These are phyloP conservation scores for Drosophila peninsularis DNA, from an alignment of 2,888 invertebrate species.

Conservation along the genomic window DNA sequence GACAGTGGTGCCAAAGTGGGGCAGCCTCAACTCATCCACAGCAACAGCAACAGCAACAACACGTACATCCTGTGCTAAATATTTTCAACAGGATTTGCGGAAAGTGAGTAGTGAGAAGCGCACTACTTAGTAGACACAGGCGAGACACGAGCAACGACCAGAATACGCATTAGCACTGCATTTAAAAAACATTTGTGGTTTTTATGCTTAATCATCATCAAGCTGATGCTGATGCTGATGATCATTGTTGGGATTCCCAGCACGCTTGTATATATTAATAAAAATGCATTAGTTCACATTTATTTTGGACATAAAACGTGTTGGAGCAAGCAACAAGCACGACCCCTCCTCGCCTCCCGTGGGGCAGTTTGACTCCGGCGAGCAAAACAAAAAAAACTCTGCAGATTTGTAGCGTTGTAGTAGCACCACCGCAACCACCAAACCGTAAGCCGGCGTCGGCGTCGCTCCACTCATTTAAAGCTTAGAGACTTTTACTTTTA, in stretches of 20 bases:
- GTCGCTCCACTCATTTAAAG: conserved; percentile 66
- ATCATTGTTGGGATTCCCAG: conserved; percentile 65
- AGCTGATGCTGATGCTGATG: conserved; percentile 33
- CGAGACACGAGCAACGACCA: conserved; percentile 4
- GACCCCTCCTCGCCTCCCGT: conserved; percentile 31
- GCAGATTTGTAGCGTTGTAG: conserved; percentile 13
- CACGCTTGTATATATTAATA: conserved; percentile 81
- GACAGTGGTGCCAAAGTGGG: conserved; percentile 31
- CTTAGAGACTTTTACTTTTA: conserved; percentile 72
- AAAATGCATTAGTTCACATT: conserved; percentile 82
- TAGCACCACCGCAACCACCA: conserved; percentile 25
- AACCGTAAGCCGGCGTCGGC: conserved; percentile 4
- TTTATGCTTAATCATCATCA: conserved; percentile 81
- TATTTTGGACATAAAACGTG: conserved; percentile 79
- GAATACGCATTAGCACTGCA: conserved; percentile 74
- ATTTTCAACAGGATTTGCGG: conserved; percentile 41
- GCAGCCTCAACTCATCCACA: conserved; percentile 47
- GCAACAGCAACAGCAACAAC: too few relatives aligned
- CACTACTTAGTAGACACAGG: conserved; percentile 47
- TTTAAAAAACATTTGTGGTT: conserved; percentile 82
- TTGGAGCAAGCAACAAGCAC: conserved; percentile 61
- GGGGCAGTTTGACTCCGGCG: conserved; percentile 49
- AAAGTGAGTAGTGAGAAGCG: conserved; percentile 17
- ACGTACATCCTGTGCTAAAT: conserved; percentile 68
- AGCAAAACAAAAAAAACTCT: conserved; percentile 3